Base-by-base conservation (phyloP, 2,888 invertebrate species). In the Lycia hirtaria region DNA sequence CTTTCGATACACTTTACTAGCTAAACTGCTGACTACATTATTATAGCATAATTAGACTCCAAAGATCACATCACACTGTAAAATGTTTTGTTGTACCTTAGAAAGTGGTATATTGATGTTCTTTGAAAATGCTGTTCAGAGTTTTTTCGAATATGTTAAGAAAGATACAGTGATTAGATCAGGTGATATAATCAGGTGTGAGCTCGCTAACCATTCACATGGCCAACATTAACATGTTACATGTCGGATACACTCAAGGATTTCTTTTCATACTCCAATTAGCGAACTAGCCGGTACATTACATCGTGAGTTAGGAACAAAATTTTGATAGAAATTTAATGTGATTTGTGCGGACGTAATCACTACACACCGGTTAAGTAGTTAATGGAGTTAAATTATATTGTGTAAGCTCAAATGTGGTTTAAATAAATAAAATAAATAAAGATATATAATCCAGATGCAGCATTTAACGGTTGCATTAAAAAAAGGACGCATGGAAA, bases 401-500 rank as follows among this genome's bases (percentile, higher is more conserved):
- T 26, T 41, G 5, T 41, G 15, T 10, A 26, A 26, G 19, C 12
- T n/a, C 26, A 50, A 22, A 40, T 50, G 20, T 14, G 6, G 10
- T 3, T 5, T 20, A n/a, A n/a, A n/a, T n/a, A n/a, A n/a, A n/a
- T n/a, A n/a, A n/a, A n/a, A n/a, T n/a, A n/a, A n/a, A n/a, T n/a
- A n/a, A n/a, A n/a, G n/a, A n/a, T n/a, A n/a, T n/a, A n/a, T 50
- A 40, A 15, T 14, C 44, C 43, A 26, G 30, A 14, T 53, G 38
- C 72, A 41, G 41, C 26, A 28, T 65, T 69, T 65, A 17, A 62
- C 40, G 49, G 65, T 62, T 47, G 24, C 26, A 64, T 35, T 32
- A 54, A 22, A 41, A 65, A 55, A 56, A 64, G 69, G 74, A 80
- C 78, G 83, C 82, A 78, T 82, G 83, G 76, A 73, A 83, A 87